phyloP scores from a whole-genome alignment of 1,140 invertebrate genomes.

The Ganaspis sp. region DNA sequence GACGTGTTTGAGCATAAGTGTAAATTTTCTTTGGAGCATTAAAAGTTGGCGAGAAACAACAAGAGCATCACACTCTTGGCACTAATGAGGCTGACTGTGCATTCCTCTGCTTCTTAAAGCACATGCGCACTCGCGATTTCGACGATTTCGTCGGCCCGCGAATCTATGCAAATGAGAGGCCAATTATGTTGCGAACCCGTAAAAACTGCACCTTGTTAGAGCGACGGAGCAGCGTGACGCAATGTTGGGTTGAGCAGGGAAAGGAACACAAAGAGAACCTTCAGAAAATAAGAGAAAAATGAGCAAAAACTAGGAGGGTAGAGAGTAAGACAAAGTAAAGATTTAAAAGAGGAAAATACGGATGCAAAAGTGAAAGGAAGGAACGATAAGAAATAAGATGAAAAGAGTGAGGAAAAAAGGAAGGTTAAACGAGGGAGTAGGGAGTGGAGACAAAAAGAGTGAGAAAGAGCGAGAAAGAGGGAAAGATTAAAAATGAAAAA shows the following conservation, averaged over 20 bases:
- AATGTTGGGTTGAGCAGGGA: constrained; percentile 7
- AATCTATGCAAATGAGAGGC: constrained; percentile 58
- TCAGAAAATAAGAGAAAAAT: constrained; percentile 27
- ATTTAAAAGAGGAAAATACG: constrained; percentile 2
- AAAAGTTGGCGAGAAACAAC: constrained; percentile 7
- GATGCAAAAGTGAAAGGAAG: not conserved
- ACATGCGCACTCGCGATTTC: constrained; percentile 22
- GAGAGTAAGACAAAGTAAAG: constrained; percentile 15
- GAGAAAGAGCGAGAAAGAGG: no score
- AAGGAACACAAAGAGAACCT: constrained; percentile 24
- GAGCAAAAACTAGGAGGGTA: not conserved
- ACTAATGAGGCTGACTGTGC: constrained; percentile 11
- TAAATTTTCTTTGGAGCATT: not conserved
- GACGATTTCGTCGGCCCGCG: constrained; percentile 34
- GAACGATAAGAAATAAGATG: no score
- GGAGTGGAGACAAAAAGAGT: no score
- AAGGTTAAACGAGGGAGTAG: not conserved
- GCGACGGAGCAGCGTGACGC: not conserved
- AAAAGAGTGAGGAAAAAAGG: not conserved
- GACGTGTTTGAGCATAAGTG: not conserved
- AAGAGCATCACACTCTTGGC: constrained; percentile 4
- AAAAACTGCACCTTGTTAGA: constrained; percentile 58
- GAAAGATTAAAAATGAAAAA: no score
- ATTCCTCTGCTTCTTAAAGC: constrained; percentile 10
- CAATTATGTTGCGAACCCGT: constrained; percentile 55